These are phyloP conservation scores for Diaperis boleti DNA, from an alignment of 2,888 invertebrate species.

Conservation along the genomic window DNA sequence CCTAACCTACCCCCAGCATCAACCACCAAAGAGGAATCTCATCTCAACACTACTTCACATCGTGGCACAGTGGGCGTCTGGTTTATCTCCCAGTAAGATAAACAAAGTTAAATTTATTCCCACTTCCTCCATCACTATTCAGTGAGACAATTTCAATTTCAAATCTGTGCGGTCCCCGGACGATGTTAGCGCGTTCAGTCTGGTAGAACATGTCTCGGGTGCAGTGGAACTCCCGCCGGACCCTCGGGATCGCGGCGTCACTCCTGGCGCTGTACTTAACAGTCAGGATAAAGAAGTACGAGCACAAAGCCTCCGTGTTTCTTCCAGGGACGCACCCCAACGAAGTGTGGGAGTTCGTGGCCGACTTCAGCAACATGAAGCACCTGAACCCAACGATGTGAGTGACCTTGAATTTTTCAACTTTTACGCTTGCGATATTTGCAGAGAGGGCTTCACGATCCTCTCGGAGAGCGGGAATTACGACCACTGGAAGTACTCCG, in stretches of 20 bases:
- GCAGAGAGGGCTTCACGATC: slow-evolving; percentile 73
- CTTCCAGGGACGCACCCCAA: slow-evolving; percentile 71
- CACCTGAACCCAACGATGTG: slow-evolving; percentile 80
- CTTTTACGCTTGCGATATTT: background rate
- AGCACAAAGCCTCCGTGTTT: slow-evolving; percentile 67
- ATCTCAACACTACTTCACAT: too few species aligned
- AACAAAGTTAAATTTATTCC: too few species aligned
- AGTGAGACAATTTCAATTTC: too few species aligned
- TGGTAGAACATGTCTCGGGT: slow-evolving; percentile 59
- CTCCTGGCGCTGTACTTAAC: slow-evolving; percentile 57
- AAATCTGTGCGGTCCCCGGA: too few species aligned
- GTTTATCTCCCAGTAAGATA: too few species aligned
- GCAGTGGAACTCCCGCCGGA: slow-evolving; percentile 59
- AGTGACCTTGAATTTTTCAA: too few species aligned
- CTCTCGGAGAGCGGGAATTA: slow-evolving; percentile 75
- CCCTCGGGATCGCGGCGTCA: slow-evolving; percentile 49
- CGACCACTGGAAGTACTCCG: slow-evolving; percentile 78
- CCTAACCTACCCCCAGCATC: too few species aligned
- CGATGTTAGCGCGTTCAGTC: too few species aligned
- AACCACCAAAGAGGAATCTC: too few species aligned
- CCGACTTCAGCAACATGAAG: slow-evolving; percentile 81
- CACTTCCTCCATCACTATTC: too few species aligned
- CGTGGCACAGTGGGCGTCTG: too few species aligned
- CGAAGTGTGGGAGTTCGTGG: slow-evolving; percentile 79
- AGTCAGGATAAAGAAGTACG: slow-evolving; percentile 60